Conservation (phyloP, 2,797 vertebrate species). For the Zenarchopterus dispar region DNA sequence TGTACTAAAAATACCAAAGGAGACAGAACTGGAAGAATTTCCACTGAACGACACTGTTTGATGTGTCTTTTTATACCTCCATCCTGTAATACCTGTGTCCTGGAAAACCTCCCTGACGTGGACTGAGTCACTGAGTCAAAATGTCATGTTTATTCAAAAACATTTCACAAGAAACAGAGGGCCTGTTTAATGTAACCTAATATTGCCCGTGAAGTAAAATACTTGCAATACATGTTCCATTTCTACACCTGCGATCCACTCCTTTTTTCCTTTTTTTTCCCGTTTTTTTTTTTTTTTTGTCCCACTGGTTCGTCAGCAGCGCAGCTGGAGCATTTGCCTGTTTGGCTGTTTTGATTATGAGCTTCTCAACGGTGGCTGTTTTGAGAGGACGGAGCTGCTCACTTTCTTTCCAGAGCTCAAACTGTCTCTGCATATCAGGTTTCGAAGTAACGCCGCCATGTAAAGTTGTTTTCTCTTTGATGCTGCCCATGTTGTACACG, state of each 20-base stretch:
- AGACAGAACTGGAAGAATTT: no score
- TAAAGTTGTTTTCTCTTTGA: constrained; percentile 50
- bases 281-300: constrained; percentile 17
- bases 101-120: not conserved
- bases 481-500: constrained; percentile 26
- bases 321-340: constrained; percentile 49
- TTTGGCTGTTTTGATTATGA: constrained; percentile 48
- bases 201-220: constrained; percentile 26
- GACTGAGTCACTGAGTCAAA: constrained; percentile 14
- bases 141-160: constrained; percentile 22
- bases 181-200: constrained; percentile 32
- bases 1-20: no score
- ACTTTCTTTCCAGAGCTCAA: constrained; percentile 39
- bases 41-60: no score
- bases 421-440: constrained; percentile 37
- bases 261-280: constrained; percentile 11
- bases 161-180: constrained; percentile 29
- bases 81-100: no score
- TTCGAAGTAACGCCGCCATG: constrained; percentile 36
- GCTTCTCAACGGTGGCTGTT: constrained; percentile 35
- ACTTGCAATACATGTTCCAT: constrained; percentile 9
- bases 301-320: constrained; percentile 30
- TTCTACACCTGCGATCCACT: constrained; percentile 46
- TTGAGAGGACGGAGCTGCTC: constrained; percentile 28
- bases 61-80: no score